These are phyloP conservation scores for Mimas tiliae DNA, from an alignment of 2,888 invertebrate genomes.

Conservation along the genomic window DNA sequence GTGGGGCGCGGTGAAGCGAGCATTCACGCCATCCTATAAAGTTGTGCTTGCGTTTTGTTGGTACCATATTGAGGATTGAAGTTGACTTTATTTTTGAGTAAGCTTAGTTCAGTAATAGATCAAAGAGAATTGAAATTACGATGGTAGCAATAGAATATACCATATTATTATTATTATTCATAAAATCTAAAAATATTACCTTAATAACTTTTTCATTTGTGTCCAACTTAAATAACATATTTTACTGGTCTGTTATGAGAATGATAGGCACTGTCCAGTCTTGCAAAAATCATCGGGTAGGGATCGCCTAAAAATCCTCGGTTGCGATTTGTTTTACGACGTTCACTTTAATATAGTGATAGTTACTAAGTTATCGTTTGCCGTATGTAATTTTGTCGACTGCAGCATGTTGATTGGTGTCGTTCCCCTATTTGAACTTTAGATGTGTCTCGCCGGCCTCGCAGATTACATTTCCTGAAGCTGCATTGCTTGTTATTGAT, in stretches of 20 bases:
- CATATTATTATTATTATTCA: too few relatives aligned
- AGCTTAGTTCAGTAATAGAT: not conserved
- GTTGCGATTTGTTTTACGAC: not conserved
- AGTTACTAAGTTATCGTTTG: not conserved
- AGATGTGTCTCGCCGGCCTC: not conserved
- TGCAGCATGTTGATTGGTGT: constrained; percentile 1
- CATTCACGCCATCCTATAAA: constrained; percentile 2
- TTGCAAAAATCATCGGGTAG: too few relatives aligned
- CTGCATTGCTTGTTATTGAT: not conserved
- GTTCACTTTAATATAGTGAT: not conserved
- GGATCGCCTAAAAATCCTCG: not conserved
- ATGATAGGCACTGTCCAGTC: too few relatives aligned
- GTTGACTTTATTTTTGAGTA: not conserved
- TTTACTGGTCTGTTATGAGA: too few relatives aligned
- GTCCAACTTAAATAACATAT: too few relatives aligned
- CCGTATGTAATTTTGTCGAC: not conserved
- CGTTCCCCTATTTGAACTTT: not conserved
- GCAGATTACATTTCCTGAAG: not conserved
- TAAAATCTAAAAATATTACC: too few relatives aligned
- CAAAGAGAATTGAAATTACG: too few relatives aligned
- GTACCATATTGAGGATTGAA: not conserved
- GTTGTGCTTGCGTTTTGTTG: not conserved
- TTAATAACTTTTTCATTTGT: too few relatives aligned
- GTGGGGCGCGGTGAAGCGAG: constrained; percentile 3
- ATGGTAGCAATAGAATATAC: too few relatives aligned